These are phyloP conservation scores for Garrulus glandarius DNA, from an alignment of 2,797 vertebrate genomes.

Conservation along the genomic window DNA sequence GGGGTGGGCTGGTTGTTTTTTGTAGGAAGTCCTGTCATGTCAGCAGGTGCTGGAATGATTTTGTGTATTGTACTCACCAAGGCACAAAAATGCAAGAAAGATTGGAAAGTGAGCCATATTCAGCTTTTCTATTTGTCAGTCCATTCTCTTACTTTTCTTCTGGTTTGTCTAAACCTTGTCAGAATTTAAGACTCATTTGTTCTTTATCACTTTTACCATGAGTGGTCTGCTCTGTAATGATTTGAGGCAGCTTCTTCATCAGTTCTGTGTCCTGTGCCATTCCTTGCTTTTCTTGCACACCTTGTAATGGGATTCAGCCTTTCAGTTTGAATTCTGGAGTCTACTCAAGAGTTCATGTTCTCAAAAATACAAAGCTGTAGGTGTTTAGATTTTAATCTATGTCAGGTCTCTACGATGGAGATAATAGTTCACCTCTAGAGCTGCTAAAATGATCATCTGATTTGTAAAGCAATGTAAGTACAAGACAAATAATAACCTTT, in stretches of 20 bases:
- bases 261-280: neutral
- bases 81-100: neutral
- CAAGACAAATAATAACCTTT: neutral
- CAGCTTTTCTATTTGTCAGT: neutral
- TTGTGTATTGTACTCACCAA: neutral
- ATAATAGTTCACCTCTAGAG: neutral
- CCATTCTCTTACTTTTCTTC: neutral
- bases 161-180: neutral
- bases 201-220: neutral
- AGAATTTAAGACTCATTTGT: neutral
- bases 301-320: neutral
- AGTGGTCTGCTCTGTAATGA: neutral
- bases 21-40: neutral
- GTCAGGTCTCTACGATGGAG: neutral
- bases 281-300: neutral
- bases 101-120: neutral
- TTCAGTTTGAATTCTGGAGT: neutral
- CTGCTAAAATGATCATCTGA: neutral
- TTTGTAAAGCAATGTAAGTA: neutral
- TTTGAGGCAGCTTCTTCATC: neutral
- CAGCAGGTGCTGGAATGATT: neutral
- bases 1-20: neutral
- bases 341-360: neutral
- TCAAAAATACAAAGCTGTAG: neutral
- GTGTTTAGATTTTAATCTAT: neutral